phyloP scores from a whole-genome alignment of 2,797 vertebrate species.

The Phyllotis vaccarum region DNA sequence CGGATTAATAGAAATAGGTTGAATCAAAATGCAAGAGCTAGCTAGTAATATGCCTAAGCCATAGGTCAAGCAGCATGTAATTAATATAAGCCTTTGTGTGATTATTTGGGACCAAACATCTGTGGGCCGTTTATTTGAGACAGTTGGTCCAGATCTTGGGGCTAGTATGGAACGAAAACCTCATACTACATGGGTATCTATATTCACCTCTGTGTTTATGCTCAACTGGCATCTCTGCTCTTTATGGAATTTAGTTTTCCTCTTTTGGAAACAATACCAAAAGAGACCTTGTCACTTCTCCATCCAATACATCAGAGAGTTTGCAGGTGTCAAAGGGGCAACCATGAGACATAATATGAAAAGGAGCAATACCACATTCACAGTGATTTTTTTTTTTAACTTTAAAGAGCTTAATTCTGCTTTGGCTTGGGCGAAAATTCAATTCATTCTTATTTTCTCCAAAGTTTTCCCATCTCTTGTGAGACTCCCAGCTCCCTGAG shows the following conservation, averaged over 20 bases:
- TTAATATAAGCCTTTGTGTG: too few relatives aligned
- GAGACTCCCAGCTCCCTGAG: constrained; percentile 14
- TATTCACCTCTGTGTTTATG: not conserved
- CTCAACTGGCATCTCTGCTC: not conserved
- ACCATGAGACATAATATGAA: not conserved
- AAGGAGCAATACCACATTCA: constrained; percentile 14
- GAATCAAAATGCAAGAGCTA: too few relatives aligned
- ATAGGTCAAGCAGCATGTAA: too few relatives aligned
- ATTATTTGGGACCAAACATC: too few relatives aligned
- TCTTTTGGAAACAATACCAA: not conserved
- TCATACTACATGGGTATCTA: not conserved
- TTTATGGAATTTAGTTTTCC: not conserved
- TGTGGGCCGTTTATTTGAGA: too few relatives aligned
- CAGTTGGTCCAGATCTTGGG: too few relatives aligned
- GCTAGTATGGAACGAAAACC: too few relatives aligned
- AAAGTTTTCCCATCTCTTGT: not conserved
- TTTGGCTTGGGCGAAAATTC: constrained; percentile 53
- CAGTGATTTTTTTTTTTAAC: not conserved
- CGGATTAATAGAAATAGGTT: too few relatives aligned
- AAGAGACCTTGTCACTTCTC: constrained; percentile 5
- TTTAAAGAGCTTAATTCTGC: not conserved
- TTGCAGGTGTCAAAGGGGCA: constrained; percentile 36
- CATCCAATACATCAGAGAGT: not conserved
- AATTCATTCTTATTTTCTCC: constrained; percentile 65
- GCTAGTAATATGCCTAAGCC: too few relatives aligned